Evolutionary conservation across 2,888 invertebrate species (phyloP).

Genomic region (Clistopyga incitator): DNA sequence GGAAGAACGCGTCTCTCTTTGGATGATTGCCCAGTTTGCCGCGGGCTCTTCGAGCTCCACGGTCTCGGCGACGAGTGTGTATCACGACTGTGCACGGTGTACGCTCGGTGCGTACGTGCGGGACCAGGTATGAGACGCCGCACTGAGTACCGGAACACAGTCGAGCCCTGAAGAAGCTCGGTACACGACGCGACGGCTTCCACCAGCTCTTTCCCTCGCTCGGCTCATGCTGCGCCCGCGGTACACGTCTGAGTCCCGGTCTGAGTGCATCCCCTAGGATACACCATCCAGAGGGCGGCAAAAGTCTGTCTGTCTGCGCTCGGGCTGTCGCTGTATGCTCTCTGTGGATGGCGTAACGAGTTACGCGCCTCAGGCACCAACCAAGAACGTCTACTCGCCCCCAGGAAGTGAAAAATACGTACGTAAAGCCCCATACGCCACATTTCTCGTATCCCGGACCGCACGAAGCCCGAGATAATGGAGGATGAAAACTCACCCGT

Average conservation of each 20-base stretch:
- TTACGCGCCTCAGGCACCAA: slow-evolving; percentile 60
- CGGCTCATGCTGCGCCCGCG: slow-evolving; percentile 61
- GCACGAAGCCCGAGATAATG: slow-evolving; percentile 40
- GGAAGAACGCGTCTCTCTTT: slow-evolving; percentile 64
- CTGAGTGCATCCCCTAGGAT: slow-evolving; percentile 76
- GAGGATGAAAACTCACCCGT: slow-evolving; percentile 47
- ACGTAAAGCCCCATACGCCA: slow-evolving; percentile 21
- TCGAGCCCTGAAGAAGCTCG: slow-evolving; percentile 55
- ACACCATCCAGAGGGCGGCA: slow-evolving; percentile 62
- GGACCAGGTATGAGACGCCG: slow-evolving; percentile 41
- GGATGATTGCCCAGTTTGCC: slow-evolving; percentile 73
- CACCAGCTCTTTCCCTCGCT: slow-evolving; percentile 51
- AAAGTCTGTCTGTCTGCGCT: slow-evolving; percentile 54
- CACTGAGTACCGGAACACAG: slow-evolving; percentile 62
- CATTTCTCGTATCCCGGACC: slow-evolving; percentile 5
- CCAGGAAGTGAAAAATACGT: slow-evolving; percentile 55
- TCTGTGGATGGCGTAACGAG: slow-evolving; percentile 70
- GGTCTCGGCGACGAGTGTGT: too few relatives aligned
- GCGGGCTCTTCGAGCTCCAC: slow-evolving; percentile 66
- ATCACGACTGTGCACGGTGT: slow-evolving; percentile 20
- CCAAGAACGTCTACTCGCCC: slow-evolving; percentile 49
- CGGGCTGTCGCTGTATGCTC: slow-evolving; percentile 54
- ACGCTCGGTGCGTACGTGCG: slow-evolving; percentile 67
- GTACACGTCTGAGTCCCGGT: slow-evolving; percentile 66
- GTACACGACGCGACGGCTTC: slow-evolving; percentile 66